Evolutionary conservation across 2,113 vertebrate genomes (phyloP), one percentile per base, ranked within the genome.

Genomic region (Chionomys nivalis): DNA sequence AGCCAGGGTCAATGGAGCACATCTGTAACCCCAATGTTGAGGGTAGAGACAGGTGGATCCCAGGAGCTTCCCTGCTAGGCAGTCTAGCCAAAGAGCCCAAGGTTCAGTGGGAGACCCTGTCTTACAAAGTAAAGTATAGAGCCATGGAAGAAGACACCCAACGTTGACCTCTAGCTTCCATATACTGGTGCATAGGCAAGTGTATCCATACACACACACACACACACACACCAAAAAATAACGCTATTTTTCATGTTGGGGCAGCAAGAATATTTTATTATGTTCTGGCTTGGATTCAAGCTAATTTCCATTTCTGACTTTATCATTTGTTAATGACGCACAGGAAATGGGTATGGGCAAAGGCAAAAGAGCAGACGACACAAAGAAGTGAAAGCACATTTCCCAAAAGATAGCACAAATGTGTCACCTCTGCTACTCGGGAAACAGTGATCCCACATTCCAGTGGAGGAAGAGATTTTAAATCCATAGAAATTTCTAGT

Each of bases 161-260:
- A 87, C 19, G 49, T 33, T 66, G 31, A 24, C 10, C 42, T 87
- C 83, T 36, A 31, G 5, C 42, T 49, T 68, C 63, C 19, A 36
- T 66, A 68, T 49, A 31, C 19, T 21, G 5, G 17, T 24, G 21
- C 42, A 66, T 49, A 17, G 39, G 61, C 7, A 85, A 82, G 82
- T 9, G 39, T 2, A 16, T 6, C 6, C 23, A 61, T 16, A 63
- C 13, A 83, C 11, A 42, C 24, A 63, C n/a, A 63, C 13, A 44
- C 23, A 63, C n/a, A 44, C 63, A 31, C 39, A 42, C 44, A 63
- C 13, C 39, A 28, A 39, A 85, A 85, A 65, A 65, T 83, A 83
- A 42, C 31, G 14, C 33, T 73, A 26, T 89, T 97, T 97, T 88
- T 96, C 76, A 88, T 78, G 70, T 83, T 88, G 82, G 83, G 93